These are phyloP conservation scores for Menidia menidia DNA, from an alignment of 2,797 vertebrate species.

Conservation along the genomic window DNA sequence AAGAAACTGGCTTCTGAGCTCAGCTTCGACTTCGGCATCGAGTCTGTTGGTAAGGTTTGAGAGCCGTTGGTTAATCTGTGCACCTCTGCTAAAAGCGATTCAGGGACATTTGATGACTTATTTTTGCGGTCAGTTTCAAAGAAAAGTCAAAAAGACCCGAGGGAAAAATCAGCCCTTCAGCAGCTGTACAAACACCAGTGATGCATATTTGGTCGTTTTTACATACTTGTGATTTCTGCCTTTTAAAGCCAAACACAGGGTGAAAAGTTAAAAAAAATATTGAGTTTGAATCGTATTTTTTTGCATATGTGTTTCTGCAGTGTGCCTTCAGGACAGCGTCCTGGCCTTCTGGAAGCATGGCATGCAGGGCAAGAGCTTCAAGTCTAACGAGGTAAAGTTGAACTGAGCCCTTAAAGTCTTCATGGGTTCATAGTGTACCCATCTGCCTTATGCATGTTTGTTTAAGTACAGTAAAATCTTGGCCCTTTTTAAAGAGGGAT, in stretches of 20 bases:
- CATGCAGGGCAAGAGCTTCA: slow-evolving; percentile 99
- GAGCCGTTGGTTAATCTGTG: not conserved
- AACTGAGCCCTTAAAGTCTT: not conserved
- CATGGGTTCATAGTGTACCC: not conserved
- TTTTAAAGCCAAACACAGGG: too few species aligned
- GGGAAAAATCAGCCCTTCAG: too few species aligned
- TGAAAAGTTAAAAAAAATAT: too few species aligned
- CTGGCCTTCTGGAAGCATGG: slow-evolving; percentile 99
- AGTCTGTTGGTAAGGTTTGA: slow-evolving; percentile 90
- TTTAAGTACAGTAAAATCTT: not conserved
- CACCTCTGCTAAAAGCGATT: not conserved
- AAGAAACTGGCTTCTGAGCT: slow-evolving; percentile 98
- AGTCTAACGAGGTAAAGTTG: slow-evolving; percentile 92
- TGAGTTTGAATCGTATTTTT: too few species aligned
- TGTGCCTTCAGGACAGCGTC: slow-evolving; percentile 98
- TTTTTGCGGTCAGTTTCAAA: too few species aligned
- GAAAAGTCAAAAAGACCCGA: too few species aligned
- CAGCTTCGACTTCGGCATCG: slow-evolving; percentile 97
- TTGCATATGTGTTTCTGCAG: slow-evolving; percentile 73
- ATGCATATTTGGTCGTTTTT: too few species aligned
- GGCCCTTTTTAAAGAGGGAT: slow-evolving; percentile 52
- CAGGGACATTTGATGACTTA: not conserved
- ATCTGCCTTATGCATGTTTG: not conserved
- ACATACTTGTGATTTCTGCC: too few species aligned
- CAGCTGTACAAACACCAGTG: too few species aligned